Base-by-base conservation (phyloP, 2,797 vertebrate genomes). In the Ctenochaetus hawaiiensis region DNA sequence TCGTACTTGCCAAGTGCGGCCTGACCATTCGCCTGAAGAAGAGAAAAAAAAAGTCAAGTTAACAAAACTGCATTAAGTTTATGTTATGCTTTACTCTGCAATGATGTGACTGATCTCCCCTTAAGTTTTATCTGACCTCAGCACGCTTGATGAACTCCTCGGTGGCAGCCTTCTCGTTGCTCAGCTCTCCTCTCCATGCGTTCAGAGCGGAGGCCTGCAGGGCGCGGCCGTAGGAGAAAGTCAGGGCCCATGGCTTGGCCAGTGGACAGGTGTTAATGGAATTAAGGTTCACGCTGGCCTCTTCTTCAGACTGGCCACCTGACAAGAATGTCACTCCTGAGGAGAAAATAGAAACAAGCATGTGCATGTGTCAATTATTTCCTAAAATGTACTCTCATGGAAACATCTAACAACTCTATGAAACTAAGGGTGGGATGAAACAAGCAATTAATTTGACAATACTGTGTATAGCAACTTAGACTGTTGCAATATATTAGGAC, bases 301-400 rank as follows among this genome's bases (percentile, higher is more conserved):
- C 98, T 77, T 99, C 98, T 87, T 99, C 98, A 0, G 98, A 99
- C 94, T 99, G 98, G 72, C 98, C 98, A n/a, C 98, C 98, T 0
- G 98, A 99, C 80, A 99, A 83, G 95, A 99, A 99, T 13, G 98
- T 99, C 87, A 99, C 96, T 20, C 98, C 98, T 99, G 83, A 49
- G 22, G 3, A 2, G 39, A 18, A 51, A 23, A 73, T 18, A 78
- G 20, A 68, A 45, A 73, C 6, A 67, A 66, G 66, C 6, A 37
- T 5, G 66, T 18, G 58, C 20, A 22, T 1, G 26, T 8, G 8
- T 65, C 58, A 63, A 44, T 3, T 2, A 51, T 43, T 18, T 18
- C 26, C 30, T 63, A 12, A 64, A 58, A 58, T 8, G 2, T 9
- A 49, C 47, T 58, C 39, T 61, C 13, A 64, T 4, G 13, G 0